Base-by-base conservation (phyloP, 2,888 invertebrate genomes). In the Dexiosoma caninum region DNA sequence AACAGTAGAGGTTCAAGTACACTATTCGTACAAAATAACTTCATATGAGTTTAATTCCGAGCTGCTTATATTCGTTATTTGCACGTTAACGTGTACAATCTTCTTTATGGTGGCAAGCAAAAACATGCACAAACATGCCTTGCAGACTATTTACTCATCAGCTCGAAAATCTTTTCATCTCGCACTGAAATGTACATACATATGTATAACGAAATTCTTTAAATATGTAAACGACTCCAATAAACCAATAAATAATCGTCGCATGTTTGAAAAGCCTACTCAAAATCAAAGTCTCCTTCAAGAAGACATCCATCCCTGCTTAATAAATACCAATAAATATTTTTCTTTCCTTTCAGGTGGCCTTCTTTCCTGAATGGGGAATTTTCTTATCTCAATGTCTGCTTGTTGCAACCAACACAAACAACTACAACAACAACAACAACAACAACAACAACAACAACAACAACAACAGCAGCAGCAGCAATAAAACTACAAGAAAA, bases 321-420 rank as follows among this genome's bases (percentile, higher is more conserved):
- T 35, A 53, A 62, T 55, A 64, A 72, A 64, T 72, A 51, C 62
- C 21, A 37, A 10, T 42, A 42, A 51, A 44, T 21, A 49, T 62
- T 62, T 16, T 35, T 2, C 9, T 42, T 72, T 53, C 0, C 12
- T 32, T 66, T 37, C 0, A 8, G 14, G 9, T 23, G 14, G n/a
- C n/a, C n/a, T n/a, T 30, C 0, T 14, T 30, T 53, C 9, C 10
- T 69, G n/a, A n/a, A 21, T 23, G 10, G 51, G 35, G 23, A 32
- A 42, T 55, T 55, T 55, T 71, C 23, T 57, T 77, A 77, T 70
- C 70, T 23, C 64, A 23, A n/a, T 44, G n/a, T n/a, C n/a, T n/a
- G 44, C 42, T 66, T 40, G 30, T 55, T 37, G 55, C 44, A 16
- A 49, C 7, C 32, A 35, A 40, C 42, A 42, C 0, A 8, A 51